Percentiles rank a stretch among this genome's conserved stretches.
Conservation (phyloP, 2,797 vertebrate species). For the Leptodactylus fallax region DNA sequence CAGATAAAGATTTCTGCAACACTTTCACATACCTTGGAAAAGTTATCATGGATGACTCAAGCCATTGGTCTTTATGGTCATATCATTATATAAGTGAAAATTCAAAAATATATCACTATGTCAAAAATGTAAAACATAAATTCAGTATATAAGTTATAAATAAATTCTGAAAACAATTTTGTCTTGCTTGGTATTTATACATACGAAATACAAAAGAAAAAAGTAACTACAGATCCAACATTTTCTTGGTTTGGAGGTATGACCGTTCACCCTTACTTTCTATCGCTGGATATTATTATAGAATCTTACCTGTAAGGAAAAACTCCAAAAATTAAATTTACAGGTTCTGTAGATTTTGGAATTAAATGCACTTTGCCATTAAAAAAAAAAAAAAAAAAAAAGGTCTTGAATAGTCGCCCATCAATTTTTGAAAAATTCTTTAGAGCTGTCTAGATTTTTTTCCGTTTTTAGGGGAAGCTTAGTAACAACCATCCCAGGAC, state of each 20-base stretch:
- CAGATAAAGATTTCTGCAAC: too few species aligned
- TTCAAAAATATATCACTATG: not conserved
- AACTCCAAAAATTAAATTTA: not conserved
- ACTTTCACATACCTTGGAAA: too few species aligned
- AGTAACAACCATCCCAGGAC: too few species aligned
- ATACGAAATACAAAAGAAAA: not conserved
- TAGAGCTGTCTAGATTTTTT: too few species aligned
- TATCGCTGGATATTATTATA: too few species aligned
- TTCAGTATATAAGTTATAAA: not conserved
- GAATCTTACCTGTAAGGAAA: not conserved
- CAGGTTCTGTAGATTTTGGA: not conserved
- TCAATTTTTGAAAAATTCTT: not conserved
- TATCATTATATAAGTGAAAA: not conserved
- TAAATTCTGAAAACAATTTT: not conserved
- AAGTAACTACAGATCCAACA: not conserved
- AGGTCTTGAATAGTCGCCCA: too few species aligned
- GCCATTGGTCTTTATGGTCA: too few species aligned
- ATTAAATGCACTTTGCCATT: not conserved
- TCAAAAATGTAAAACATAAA: not conserved
- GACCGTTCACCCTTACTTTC: too few species aligned
- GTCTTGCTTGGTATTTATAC: not conserved
- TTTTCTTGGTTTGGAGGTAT: too few species aligned
- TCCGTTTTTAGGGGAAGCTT: too few species aligned
- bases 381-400: too few species aligned
- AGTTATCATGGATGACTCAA: too few species aligned